A percentile compares a stretch with the other conserved stretches of the same genome.
These are phyloP conservation scores for Seira musarum DNA, from an alignment of 2,888 invertebrate species.

Conservation along the genomic window DNA sequence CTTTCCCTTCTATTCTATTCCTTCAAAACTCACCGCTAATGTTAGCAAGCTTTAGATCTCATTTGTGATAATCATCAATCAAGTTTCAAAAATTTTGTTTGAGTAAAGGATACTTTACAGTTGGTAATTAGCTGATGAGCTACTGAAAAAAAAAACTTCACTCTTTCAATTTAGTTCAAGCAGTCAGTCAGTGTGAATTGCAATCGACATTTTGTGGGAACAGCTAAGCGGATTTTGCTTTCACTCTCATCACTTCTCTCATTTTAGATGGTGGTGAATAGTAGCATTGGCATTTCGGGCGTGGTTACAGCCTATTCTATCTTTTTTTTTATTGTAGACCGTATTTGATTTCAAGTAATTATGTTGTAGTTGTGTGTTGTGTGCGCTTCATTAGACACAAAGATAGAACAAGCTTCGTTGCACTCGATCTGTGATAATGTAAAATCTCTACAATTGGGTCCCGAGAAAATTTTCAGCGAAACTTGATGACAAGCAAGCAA, in stretches of 20 bases:
- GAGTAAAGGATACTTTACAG: background rate
- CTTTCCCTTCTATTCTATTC: too few relatives aligned
- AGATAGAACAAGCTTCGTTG: background rate
- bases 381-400: background rate
- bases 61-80: background rate
- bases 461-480: background rate
- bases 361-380: background rate
- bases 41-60: too few relatives aligned
- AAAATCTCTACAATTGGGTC: background rate
- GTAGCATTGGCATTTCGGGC: too few relatives aligned
- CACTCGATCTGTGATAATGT: background rate
- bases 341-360: constrained; percentile 2
- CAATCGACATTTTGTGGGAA: background rate
- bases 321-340: background rate
- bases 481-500: background rate
- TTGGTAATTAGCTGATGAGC: background rate
- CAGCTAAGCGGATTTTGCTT: background rate
- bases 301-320: too few relatives aligned
- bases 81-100: background rate
- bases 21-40: too few relatives aligned
- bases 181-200: too few relatives aligned
- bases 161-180: background rate
- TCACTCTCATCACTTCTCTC: background rate
- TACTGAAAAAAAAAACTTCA: background rate
- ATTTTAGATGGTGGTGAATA: background rate